Evolutionary conservation across 2,113 vertebrate genomes (phyloP).

Genomic region (Atlantisia rogersi): DNA sequence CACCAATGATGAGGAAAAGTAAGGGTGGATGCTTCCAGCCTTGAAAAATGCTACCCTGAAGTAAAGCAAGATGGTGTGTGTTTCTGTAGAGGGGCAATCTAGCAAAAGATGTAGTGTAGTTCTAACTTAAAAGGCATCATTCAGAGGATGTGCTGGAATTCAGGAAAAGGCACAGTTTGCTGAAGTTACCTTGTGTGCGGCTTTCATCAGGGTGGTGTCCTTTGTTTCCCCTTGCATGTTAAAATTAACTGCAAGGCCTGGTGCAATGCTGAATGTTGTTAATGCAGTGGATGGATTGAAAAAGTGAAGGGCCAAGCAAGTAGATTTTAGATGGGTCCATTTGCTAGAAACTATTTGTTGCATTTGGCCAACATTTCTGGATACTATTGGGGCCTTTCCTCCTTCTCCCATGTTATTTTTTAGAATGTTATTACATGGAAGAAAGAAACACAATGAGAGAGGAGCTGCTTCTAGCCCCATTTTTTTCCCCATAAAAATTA

Average conservation of each 20-base stretch:
- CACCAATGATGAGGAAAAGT: background rate
- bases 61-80: background rate
- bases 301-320: background rate
- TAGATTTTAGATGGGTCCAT: background rate
- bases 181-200: background rate
- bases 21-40: slow-evolving; percentile 29
- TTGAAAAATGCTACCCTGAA: slow-evolving; percentile 14
- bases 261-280: background rate
- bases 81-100: background rate
- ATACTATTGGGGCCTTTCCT: rapidly evolving
- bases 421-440: background rate
- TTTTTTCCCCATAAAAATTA: background rate
- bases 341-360: background rate
- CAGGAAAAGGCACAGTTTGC: background rate
- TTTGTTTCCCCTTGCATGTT: background rate
- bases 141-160: background rate
- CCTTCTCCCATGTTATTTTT: background rate
- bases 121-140: background rate
- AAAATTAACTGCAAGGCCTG: background rate
- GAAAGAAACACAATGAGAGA: background rate
- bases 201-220: background rate
- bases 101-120: background rate
- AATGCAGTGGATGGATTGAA: background rate
- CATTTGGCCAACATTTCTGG: background rate
- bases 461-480: background rate